Base-by-base conservation (phyloP, 2,113 vertebrate species). In the Caranx ignobilis region DNA sequence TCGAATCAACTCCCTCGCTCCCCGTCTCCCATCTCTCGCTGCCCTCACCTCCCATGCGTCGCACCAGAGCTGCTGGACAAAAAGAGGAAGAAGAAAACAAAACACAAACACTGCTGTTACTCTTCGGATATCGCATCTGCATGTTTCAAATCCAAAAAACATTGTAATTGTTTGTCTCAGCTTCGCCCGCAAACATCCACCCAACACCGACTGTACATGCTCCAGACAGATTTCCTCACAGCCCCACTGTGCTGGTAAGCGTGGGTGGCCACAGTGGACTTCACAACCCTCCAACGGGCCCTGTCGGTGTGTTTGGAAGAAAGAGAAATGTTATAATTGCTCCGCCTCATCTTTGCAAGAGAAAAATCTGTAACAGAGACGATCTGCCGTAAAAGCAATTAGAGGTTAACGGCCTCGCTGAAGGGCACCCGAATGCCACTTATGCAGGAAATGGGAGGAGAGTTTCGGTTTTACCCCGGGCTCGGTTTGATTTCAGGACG, bases 171-270 rank as follows among this genome's bases (percentile, higher is more conserved):
- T 10, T 41, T 10, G 11, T 2, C 39, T 2, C 39, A 2, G 11
- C 48, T 47, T 13, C 50, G 64, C 39, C n/a, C 21, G 32, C 57
- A 32, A 19, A 75, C 9, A 71, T 21, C 37, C 19, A 65, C 19
- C 75, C 41, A 50, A 65, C 50, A 70, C 11, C 26, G 35, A 55
- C 70, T 75, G 56, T 59, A 55, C 63, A 75, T 50, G 21, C 74
- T 75, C 50, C 31, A 39, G 26, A 3, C 52, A 11, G 34, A 64
- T 31, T 18, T 0, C 21, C 50, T 55, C 50, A 43, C 56, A 39
- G 8, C 21, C 67, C 66, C 64, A 37, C 54, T 15, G 21, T 5
- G 34, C 19, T 71, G 55, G 55, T 35, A 8, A 71, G 39, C 26
- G 35, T 21, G 54, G 62, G 16, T 12, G 59, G 41, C 39, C 41